Evolutionary conservation across 2,797 vertebrate species (phyloP).

Genomic region (Atherinosoma microstoma): DNA sequence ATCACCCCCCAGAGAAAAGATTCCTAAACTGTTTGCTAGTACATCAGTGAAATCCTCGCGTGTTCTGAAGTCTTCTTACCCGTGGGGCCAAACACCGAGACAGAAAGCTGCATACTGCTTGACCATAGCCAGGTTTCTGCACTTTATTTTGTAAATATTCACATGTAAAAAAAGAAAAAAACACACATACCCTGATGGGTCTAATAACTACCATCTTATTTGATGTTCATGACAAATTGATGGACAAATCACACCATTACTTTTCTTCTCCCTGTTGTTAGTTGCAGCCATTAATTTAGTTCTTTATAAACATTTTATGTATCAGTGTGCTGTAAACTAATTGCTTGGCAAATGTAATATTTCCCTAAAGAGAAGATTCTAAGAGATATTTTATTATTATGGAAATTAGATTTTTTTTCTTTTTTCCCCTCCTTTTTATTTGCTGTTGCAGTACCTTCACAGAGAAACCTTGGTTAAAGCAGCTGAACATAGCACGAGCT

Average conservation of each 20-base stretch:
- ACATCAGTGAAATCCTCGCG: conserved; percentile 43
- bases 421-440: conserved; percentile 18
- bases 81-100: conserved; percentile 69
- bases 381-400: not conserved
- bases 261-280: not conserved
- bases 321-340: not conserved
- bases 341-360: not conserved
- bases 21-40: conserved; percentile 36
- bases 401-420: not conserved
- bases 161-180: not conserved
- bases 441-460: conserved; percentile 81
- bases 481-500: conserved; percentile 79
- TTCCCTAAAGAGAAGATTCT: not conserved
- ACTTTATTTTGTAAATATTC: not conserved
- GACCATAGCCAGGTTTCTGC: conserved; percentile 78
- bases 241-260: not conserved
- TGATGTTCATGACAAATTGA: not conserved
- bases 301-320: not conserved
- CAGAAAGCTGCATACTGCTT: conserved; percentile 81
- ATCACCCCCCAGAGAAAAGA: conserved; percentile 49
- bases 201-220: not conserved
- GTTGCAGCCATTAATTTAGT: not conserved
- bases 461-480: conserved; percentile 83
- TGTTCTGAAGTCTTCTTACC: conserved; percentile 54
- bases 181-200: too few relatives aligned